Evolutionary conservation across 2,797 vertebrate species (phyloP).

Genomic region (Sebastolobus altivelis): DNA sequence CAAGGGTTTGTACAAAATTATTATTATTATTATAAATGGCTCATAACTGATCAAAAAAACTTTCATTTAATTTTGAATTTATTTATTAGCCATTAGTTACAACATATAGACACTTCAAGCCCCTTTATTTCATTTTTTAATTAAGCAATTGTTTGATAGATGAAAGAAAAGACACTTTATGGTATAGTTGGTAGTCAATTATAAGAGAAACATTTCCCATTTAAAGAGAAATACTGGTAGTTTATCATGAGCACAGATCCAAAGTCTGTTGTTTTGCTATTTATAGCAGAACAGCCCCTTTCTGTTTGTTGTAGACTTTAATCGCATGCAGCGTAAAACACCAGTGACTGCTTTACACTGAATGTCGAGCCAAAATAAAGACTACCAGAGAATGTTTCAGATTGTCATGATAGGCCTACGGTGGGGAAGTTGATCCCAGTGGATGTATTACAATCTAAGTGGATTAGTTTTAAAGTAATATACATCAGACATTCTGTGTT

Average conservation of each 20-base stretch:
- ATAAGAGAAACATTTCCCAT: conserved; percentile 6
- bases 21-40: background rate
- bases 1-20: background rate
- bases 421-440: background rate
- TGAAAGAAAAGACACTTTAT: background rate
- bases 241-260: background rate
- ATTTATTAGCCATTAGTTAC: background rate
- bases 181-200: background rate
- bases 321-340: conserved; percentile 13
- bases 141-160: background rate
- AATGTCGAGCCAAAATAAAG: conserved; percentile 4
- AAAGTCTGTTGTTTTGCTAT: conserved; percentile 11
- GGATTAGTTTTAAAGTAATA: background rate
- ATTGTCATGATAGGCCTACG: background rate
- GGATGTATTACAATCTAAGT: background rate
- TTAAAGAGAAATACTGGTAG: conserved; percentile 1
- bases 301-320: conserved; percentile 2
- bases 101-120: background rate
- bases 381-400: background rate
- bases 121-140: background rate
- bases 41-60: background rate
- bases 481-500: background rate
- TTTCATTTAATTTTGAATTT: too few species aligned
- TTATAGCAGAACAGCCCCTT: background rate
- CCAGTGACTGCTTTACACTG: background rate